These are phyloP conservation scores for Gopherus evgoodei DNA, from an alignment of 2,113 vertebrate species.

Conservation along the genomic window DNA sequence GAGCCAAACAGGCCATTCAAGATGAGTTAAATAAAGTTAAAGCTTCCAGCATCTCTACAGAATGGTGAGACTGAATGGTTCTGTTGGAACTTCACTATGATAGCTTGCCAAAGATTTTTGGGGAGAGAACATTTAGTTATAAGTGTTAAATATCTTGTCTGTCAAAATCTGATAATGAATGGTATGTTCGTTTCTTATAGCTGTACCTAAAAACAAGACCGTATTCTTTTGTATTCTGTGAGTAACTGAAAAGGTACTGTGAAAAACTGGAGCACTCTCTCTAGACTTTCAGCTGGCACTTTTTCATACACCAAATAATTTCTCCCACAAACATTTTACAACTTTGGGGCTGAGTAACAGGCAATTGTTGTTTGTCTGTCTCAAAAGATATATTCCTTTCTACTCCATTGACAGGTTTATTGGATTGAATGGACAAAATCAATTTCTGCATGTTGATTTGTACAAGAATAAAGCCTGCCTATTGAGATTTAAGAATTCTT, in stretches of 20 bases:
- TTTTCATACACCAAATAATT: neutral
- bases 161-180: neutral
- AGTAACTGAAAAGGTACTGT: neutral
- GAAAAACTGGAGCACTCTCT: neutral
- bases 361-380: neutral
- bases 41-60: constrained; percentile 92
- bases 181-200: neutral
- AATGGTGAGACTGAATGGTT: constrained; percentile 86
- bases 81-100: neutral
- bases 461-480: neutral
- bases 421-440: neutral
- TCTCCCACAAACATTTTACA: neutral
- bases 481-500: neutral
- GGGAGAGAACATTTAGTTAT: neutral
- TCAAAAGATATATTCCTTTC: neutral
- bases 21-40: constrained; percentile 98
- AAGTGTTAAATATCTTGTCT: constrained; percentile 1
- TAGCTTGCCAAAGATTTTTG: neutral
- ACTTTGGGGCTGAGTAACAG: neutral
- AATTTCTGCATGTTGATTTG: neutral
- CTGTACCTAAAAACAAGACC: neutral
- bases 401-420: neutral
- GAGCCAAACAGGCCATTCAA: constrained; percentile 96
- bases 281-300: neutral
- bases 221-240: neutral